A percentile compares a stretch with the other conserved stretches of the same genome.
These are phyloP conservation scores for Vanessa cardui DNA, from an alignment of 2,888 invertebrate species.

Conservation along the genomic window DNA sequence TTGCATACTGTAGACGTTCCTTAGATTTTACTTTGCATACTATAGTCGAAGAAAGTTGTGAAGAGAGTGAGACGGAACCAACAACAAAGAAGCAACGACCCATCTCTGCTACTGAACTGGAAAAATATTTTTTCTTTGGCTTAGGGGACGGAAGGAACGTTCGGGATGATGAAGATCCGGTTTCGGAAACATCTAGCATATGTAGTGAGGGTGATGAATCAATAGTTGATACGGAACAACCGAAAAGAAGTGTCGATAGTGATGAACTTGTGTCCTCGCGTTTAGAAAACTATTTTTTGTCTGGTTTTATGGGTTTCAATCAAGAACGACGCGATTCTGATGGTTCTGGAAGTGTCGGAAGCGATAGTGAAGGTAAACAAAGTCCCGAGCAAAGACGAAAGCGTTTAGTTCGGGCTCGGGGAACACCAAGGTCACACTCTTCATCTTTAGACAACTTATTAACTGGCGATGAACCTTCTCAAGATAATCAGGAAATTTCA, in stretches of 20 bases:
- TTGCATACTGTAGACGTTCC: constrained; percentile 90
- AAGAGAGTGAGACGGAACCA: constrained; percentile 94
- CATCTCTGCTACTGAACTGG: constrained; percentile 91
- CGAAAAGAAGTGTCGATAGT: constrained; percentile 83
- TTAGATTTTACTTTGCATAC: constrained; percentile 96
- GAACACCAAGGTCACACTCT: constrained; percentile 91
- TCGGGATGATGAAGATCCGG: constrained; percentile 84
- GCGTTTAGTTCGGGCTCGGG: constrained; percentile 90
- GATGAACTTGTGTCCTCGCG: constrained; percentile 92
- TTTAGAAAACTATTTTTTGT: constrained; percentile 94
- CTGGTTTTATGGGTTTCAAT: constrained; percentile 92
- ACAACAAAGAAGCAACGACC: constrained; percentile 84
- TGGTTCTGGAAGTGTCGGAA: constrained; percentile 93
- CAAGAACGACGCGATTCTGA: constrained; percentile 90
- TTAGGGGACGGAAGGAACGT: constrained; percentile 87
- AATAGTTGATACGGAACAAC: constrained; percentile 83
- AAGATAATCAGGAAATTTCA: constrained; percentile 83
- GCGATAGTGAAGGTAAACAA: constrained; percentile 94
- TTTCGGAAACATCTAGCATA: constrained; percentile 93
- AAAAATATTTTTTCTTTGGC: constrained; percentile 95
- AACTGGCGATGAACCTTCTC: constrained; percentile 83
- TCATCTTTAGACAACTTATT: constrained; percentile 91
- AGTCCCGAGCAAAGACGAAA: constrained; percentile 94
- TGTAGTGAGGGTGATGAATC: constrained; percentile 93
- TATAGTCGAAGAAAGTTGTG: constrained; percentile 96